Evolutionary conservation across 1,140 invertebrate species (phyloP).

Genomic region (Drosophila bifasciata): DNA sequence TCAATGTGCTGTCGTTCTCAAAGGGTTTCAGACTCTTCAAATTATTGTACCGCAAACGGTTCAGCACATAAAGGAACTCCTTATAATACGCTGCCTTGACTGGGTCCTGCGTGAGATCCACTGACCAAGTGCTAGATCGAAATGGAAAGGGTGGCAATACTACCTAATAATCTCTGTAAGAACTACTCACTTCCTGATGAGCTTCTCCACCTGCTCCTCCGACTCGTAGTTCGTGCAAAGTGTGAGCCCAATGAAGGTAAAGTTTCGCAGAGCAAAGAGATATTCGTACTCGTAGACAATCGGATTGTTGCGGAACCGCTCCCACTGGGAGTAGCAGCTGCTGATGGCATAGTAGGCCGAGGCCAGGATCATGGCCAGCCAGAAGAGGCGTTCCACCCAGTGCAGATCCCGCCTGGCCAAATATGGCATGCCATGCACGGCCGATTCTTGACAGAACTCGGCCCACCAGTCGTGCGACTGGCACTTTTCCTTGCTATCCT

Average conservation of each 20-base stretch:
- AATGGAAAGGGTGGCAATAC: background rate
- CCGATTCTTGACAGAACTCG: constrained; percentile 56
- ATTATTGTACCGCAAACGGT: constrained; percentile 50
- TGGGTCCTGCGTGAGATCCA: constrained; percentile 2
- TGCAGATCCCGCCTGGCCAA: constrained; percentile 65
- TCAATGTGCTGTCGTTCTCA: constrained; percentile 56
- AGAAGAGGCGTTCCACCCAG: constrained; percentile 69
- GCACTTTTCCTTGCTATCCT: background rate
- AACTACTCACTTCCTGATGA: constrained; percentile 54
- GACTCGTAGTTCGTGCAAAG: constrained; percentile 57
- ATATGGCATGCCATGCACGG: constrained; percentile 72
- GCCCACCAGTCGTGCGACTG: constrained; percentile 31
- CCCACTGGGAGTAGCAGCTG: constrained; percentile 66
- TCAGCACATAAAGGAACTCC: constrained; percentile 53
- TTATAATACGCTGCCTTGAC: constrained; percentile 42
- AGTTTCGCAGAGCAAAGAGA: constrained; percentile 58
- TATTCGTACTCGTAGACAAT: constrained; percentile 77
- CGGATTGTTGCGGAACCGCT: constrained; percentile 71
- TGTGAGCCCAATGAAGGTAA: constrained; percentile 65
- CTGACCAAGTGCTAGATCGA: constrained; percentile 45
- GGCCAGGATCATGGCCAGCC: constrained; percentile 46
- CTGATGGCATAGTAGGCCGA: constrained; percentile 60
- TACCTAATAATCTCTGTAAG: background rate
- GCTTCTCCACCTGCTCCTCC: constrained; percentile 25
- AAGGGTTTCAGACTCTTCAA: constrained; percentile 51